These are phyloP conservation scores for Dicranocentrus wangi DNA, from an alignment of 2,888 invertebrate species.

Conservation along the genomic window DNA sequence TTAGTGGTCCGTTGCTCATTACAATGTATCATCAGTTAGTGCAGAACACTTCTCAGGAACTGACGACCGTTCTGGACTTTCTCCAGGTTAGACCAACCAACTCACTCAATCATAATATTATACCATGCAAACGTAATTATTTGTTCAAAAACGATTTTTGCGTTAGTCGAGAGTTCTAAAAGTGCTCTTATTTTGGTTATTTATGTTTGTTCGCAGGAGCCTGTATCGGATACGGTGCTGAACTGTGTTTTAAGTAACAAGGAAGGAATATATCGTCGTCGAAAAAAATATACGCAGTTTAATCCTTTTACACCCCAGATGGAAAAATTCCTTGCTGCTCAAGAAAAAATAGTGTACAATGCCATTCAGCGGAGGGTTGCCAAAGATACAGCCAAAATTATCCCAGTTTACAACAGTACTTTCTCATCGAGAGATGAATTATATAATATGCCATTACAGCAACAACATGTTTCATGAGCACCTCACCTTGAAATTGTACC, in stretches of 20 bases:
- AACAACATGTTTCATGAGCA: slow-evolving; percentile 36
- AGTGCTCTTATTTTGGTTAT: neutral
- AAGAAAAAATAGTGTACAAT: slow-evolving; percentile 77
- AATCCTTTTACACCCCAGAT: slow-evolving; percentile 83
- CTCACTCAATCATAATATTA: no score
- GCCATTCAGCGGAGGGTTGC: slow-evolving; percentile 74
- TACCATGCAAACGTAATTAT: no score
- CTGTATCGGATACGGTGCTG: slow-evolving; percentile 75
- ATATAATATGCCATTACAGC: slow-evolving; percentile 35
- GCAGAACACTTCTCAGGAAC: slow-evolving; percentile 76
- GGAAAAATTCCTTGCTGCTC: slow-evolving; percentile 77
- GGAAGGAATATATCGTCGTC: slow-evolving; percentile 84
- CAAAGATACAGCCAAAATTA: slow-evolving; percentile 58
- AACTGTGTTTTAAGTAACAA: slow-evolving; percentile 79
- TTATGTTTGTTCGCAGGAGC: slow-evolving; percentile 68
- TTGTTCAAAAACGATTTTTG: no score
- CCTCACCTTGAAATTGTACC: no score
- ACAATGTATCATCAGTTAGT: slow-evolving; percentile 83
- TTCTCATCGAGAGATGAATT: slow-evolving; percentile 40
- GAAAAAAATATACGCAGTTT: slow-evolving; percentile 80
- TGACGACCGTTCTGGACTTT: slow-evolving; percentile 78
- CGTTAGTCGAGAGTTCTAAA: no score
- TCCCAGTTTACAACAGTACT: slow-evolving; percentile 45
- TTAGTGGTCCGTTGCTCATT: slow-evolving; percentile 81
- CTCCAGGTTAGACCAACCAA: slow-evolving; percentile 72